Base-by-base conservation (phyloP, 2,888 invertebrate species). In the Noctua janthe region DNA sequence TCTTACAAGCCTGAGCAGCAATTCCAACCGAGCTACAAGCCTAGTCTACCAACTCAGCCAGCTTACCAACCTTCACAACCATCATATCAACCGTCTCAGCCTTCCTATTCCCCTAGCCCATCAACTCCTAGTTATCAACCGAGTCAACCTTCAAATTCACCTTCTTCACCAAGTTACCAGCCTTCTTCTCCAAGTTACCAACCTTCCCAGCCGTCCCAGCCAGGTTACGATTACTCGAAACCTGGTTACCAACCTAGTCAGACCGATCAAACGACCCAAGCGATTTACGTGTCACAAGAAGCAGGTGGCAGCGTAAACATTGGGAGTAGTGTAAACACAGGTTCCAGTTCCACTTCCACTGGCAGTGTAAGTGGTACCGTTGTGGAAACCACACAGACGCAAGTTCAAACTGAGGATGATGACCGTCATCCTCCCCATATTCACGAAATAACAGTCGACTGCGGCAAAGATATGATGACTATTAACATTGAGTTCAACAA, bases 401-500 rank as follows among this genome's bases (percentile, higher is more conserved):
- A 91, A 72, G 70, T 78, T 8, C 83, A 91, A 66, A 90, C 91
- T 66, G 97, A 97, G n/a, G 98, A 98, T 64, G 98, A 98, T 51
- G 96, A 97, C 74, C 97, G 97, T 78, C 98, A 98, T 91, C 98
- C 98, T 67, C 98, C 98, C 5, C 98, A 98, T 88, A 98, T 98
- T 87, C 98, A 98, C 91, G 97, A 97, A 0, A 97, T 98, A 78
- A 97, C 98, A 66, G 98, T 98, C 0, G 97, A 98, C 90, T 98
- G 98, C 90, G 98, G 98, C 80, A 98, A 98, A 92, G 98, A 98
- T 86, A 98, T 98, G 98, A 98, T 98, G 98, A 98, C 98, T 2
- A 98, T 98, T 82, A 97, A 98, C 87, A 97, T 98, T 17, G 98
- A 98, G 93, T 98, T 98, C 94, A 98, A 98, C 93, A 97, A 98